Percentiles rank a stretch among this genome's conserved stretches.
phyloP scores from a whole-genome alignment of 2,113 vertebrate species.

The Cyprinodon tularosa region DNA sequence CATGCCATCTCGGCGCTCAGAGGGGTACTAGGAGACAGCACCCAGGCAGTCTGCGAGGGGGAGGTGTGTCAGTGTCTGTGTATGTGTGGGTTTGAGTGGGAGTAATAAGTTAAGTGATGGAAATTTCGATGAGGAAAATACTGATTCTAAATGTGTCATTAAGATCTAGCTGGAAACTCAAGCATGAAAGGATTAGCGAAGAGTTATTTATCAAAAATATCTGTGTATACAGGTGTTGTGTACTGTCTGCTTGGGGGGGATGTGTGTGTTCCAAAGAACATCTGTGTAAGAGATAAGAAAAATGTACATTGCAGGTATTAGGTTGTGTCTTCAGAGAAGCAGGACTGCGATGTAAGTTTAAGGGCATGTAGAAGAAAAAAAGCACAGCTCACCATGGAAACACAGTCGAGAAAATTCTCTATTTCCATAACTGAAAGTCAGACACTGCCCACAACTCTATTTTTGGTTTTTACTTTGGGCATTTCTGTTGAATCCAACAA shows the following conservation, averaged over 20 bases:
- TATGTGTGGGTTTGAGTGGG: slow-evolving; percentile 18
- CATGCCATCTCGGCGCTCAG: slow-evolving; percentile 76
- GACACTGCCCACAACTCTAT: slow-evolving; percentile 62
- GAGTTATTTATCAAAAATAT: slow-evolving; percentile 46
- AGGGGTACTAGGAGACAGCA: slow-evolving; percentile 77
- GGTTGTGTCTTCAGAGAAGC: slow-evolving; percentile 18
- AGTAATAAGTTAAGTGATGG: slow-evolving; percentile 54
- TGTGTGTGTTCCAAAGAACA: too few species aligned
- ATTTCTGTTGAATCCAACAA: slow-evolving; percentile 71
- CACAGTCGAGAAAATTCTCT: slow-evolving; percentile 67
- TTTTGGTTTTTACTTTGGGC: slow-evolving; percentile 64
- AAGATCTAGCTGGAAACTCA: slow-evolving; percentile 34
- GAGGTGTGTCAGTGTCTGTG: slow-evolving; percentile 42
- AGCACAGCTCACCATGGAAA: slow-evolving; percentile 76
- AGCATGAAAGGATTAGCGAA: slow-evolving; percentile 44
- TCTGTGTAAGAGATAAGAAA: neutral
- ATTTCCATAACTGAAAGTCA: slow-evolving; percentile 52
- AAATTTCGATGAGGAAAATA: slow-evolving; percentile 69
- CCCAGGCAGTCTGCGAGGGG: slow-evolving; percentile 63
- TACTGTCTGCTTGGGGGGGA: neutral
- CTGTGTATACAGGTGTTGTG: slow-evolving; percentile 45
- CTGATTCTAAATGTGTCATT: slow-evolving; percentile 47
- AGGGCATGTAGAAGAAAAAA: slow-evolving; percentile 39
- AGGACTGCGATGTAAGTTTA: slow-evolving; percentile 42
- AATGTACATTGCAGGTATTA: neutral